phyloP scores from a whole-genome alignment of 2,888 invertebrate genomes.

The Synergus laeviventris region DNA sequence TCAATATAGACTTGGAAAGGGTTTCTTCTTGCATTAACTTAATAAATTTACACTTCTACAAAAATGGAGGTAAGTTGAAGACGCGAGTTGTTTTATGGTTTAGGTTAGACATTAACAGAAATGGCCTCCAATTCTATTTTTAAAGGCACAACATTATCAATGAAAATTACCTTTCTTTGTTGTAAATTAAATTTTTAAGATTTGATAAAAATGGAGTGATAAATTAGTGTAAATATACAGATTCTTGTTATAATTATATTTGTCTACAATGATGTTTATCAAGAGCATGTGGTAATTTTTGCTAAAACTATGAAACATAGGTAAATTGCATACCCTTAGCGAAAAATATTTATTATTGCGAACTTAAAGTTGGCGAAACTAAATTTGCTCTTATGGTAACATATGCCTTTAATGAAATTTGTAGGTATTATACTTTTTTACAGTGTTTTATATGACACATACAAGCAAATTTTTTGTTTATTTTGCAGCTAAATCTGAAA shows the following conservation, averaged over 20 bases:
- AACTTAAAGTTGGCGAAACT: too few relatives aligned
- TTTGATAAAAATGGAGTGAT: background rate
- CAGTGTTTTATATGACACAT: too few relatives aligned
- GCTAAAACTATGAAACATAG: too few relatives aligned
- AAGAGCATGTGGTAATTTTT: too few relatives aligned
- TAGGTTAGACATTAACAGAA: slow-evolving; percentile 46
- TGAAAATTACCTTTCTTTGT: background rate
- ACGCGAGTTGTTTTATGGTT: background rate
- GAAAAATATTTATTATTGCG: too few relatives aligned
- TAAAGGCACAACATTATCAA: background rate
- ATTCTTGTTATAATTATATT: background rate
- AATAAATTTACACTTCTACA: slow-evolving; percentile 38
- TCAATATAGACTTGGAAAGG: slow-evolving; percentile 45
- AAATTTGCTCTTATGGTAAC: too few relatives aligned
- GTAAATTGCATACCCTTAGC: too few relatives aligned
- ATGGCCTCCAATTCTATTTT: slow-evolving; percentile 1
- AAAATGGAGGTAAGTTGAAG: slow-evolving; percentile 58
- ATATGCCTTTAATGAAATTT: too few relatives aligned
- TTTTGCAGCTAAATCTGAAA: slow-evolving; percentile 65
- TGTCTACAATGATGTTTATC: background rate
- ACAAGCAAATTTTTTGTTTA: background rate
- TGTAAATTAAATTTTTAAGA: background rate
- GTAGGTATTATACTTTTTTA: too few relatives aligned
- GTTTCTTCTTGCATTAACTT: slow-evolving; percentile 50
- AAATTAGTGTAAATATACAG: background rate